A percentile compares a stretch with the other conserved stretches of the same genome.
phyloP scores from a whole-genome alignment of 2,797 vertebrate genomes.

The Staurois parvus region DNA sequence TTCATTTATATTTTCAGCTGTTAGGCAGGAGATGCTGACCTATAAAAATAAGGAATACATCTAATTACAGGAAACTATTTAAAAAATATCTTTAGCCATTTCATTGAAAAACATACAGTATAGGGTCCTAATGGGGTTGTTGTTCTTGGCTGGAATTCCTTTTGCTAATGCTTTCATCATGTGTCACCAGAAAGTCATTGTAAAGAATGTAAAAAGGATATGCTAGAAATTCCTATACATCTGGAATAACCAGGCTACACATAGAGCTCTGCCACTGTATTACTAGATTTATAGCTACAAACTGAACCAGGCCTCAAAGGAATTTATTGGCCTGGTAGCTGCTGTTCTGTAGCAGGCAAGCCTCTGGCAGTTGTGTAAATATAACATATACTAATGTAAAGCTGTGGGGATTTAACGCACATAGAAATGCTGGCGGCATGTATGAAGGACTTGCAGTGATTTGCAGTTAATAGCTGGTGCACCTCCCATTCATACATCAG shows the following conservation, averaged over 20 bases:
- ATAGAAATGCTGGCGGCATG: neutral
- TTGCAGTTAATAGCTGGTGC: too few relatives aligned
- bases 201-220: neutral
- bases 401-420: neutral
- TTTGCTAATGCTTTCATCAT: neutral
- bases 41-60: neutral
- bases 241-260: neutral
- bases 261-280: neutral
- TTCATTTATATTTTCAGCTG: too few relatives aligned
- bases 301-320: neutral
- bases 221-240: neutral
- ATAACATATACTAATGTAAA: neutral
- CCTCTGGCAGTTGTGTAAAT: neutral
- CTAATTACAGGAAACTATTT: neutral
- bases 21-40: too few relatives aligned
- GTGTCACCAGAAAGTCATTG: neutral
- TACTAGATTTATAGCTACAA: slow-evolving; percentile 4
- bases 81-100: neutral
- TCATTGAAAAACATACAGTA: too few relatives aligned
- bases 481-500: too few relatives aligned
- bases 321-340: slow-evolving; percentile 9
- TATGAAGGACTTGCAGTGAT: too few relatives aligned
- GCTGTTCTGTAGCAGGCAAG: neutral
- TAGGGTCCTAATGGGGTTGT: neutral
- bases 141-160: neutral